Percentiles rank a stretch among this genome's conserved stretches.
Evolutionary conservation across 2,113 vertebrate species (phyloP).

Genomic region (Motacilla alba): DNA sequence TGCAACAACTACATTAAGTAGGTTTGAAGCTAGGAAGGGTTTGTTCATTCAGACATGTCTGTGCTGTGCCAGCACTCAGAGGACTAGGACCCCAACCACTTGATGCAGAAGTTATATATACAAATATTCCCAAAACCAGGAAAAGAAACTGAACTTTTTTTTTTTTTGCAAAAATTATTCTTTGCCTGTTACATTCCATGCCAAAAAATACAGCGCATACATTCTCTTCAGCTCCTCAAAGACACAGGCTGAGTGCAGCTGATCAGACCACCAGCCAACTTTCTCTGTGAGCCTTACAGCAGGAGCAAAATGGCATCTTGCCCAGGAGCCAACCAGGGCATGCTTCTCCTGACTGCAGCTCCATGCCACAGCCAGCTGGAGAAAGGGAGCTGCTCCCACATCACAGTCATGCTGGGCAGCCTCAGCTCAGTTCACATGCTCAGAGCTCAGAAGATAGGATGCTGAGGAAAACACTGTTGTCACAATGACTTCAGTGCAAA

Average conservation of each 20-base stretch:
- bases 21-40: background rate
- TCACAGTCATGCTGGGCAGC: background rate
- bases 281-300: background rate
- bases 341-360: background rate
- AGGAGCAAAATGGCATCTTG: background rate
- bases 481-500: background rate
- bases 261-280: background rate
- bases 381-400: background rate
- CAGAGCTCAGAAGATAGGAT: background rate
- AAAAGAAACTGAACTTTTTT: background rate
- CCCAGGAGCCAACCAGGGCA: accelerated
- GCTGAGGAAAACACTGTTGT: background rate
- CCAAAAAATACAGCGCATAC: background rate
- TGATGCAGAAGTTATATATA: background rate
- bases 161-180: background rate
- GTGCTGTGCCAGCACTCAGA: background rate
- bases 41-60: background rate
- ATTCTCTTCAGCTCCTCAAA: background rate
- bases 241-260: background rate
- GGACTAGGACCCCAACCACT: background rate
- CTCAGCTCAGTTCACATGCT: background rate
- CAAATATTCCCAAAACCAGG: background rate
- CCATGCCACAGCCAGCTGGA: background rate
- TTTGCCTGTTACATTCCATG: background rate
- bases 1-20: background rate